Evolutionary conservation across 2,113 vertebrate genomes (phyloP).

Genomic region (Jacana jacana): DNA sequence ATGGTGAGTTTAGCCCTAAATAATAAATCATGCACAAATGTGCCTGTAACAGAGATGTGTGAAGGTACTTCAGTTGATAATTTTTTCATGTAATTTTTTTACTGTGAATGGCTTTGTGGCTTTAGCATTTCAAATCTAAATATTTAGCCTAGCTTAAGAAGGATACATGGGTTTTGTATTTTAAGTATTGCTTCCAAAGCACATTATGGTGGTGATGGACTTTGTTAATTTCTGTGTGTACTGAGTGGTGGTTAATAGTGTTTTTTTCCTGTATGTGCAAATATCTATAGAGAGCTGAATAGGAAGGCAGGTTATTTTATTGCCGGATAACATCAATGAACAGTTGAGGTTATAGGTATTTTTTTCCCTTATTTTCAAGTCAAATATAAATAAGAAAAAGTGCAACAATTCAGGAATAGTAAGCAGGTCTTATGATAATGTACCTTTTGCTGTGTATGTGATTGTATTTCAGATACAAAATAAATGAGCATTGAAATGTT

Average conservation of each 20-base stretch:
- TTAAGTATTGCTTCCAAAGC: neutral
- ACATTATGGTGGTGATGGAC: neutral
- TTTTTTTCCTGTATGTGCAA: neutral
- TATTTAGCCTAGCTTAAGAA: neutral
- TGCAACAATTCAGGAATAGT: neutral
- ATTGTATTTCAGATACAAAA: constrained; percentile 5
- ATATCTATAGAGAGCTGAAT: neutral
- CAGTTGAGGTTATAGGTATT: neutral
- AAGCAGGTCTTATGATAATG: neutral
- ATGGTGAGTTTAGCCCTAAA: neutral
- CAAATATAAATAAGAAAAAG: neutral
- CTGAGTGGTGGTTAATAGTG: neutral
- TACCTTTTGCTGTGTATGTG: neutral
- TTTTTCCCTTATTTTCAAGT: neutral
- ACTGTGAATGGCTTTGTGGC: neutral
- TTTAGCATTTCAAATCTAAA: neutral
- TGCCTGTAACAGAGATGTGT: neutral
- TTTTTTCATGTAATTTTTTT: neutral
- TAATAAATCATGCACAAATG: neutral
- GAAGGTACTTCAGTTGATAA: neutral
- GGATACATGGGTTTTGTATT: neutral
- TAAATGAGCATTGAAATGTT: neutral
- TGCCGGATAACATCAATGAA: neutral
- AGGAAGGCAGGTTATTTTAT: neutral
- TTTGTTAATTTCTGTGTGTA: neutral